Evolutionary conservation across 2,888 invertebrate genomes (phyloP), one percentile per base, ranked within the genome.

Genomic region (Didymodactylos carnosus): DNA sequence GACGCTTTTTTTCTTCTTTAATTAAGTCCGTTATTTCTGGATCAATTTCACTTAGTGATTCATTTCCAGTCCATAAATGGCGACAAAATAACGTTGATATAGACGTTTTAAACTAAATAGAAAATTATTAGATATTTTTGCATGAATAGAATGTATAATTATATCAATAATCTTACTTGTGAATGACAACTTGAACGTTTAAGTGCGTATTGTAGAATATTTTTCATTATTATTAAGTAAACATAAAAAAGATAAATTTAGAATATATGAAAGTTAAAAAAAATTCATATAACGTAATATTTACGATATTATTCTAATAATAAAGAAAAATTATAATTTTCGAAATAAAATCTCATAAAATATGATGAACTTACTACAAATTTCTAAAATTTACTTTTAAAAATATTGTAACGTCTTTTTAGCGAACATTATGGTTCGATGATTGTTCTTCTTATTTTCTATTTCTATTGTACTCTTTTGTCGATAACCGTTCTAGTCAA

Each of bases 21-120:
- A 85, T 80, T 29, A 86, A 81, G 10, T 76, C 77, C 77, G 79
- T 78, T 76, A 86, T 79, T 76, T 85, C 85, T 13, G 84, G 84
- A 77, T 86, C 86, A 78, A 82, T 82, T 35, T 80, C 79, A 3
- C 76, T 76, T 46, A 83, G 75, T 43, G 78, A 35, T 71, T 72
- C 62, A n/a, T 35, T 29, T 14, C 62, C 62, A 35, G 35, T 62
- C 62, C 62, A 62, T 62, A 27, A 14, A 14, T 11, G 35, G 29
- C 62, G 62, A 35, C n/a, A 35, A 35, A 19, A 10, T n/a, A 35
- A 35, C 2, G 35, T 11, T n/a, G 29, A 35, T 62, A 35, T 29
- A 62, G 6, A 35, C 8, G 11, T 8, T 49, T 16, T 10, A 1
- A 49, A 49, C 16, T 3, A n/a, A 49, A 5, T 49, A 23, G n/a